Base-by-base conservation (phyloP, 2,888 invertebrate genomes). In the Cephus sareptanus region DNA sequence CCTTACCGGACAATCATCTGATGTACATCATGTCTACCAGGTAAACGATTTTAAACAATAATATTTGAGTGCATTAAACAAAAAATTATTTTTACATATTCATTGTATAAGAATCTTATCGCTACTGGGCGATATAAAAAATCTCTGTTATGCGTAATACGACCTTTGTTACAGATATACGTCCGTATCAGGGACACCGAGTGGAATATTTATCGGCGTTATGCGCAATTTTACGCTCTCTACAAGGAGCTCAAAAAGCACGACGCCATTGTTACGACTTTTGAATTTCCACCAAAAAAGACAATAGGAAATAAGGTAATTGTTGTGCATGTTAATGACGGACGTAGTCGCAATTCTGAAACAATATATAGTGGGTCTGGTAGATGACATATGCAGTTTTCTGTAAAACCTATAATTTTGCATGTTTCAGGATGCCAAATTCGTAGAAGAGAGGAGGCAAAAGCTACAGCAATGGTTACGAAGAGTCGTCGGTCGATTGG, bases 261-360 rank as follows among this genome's bases (percentile, higher is more conserved):
- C 88, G 96, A 97, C 89, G 94, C 96, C 0, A 93, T 95, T 79
- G 95, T 98, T 76, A 94, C 95, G 33, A 94, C 95, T 6, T 97
- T 97, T 89, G 96, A 97, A 89, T 98, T 99, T 92, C 98, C 99
- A 12, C 98, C 98, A 1, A 99, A 99, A 92, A 98, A 98, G 92
- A 96, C 97, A 79, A 94, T 99, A 85, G 96, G 98, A 37, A 98
- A 97, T 92, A 97, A 97, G 94, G 97, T 97, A 92, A 87, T 33
- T 35, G 33, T 74, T 77, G 74, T 31, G 15, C 68, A 71, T 15
- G 40, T 33, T 78, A 77, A 34, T 74, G 13, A 75, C 34, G 33
- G 35, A 12, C 75, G 56, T 73, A 79, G 56, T 40, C 74, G 35
- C 31, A 78, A 76, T n/a, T 35, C 76, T 33, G 12, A 74, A 74